These are phyloP conservation scores for Eptatretus burgeri DNA, from an alignment of 2,113 vertebrate genomes.

Conservation along the genomic window DNA sequence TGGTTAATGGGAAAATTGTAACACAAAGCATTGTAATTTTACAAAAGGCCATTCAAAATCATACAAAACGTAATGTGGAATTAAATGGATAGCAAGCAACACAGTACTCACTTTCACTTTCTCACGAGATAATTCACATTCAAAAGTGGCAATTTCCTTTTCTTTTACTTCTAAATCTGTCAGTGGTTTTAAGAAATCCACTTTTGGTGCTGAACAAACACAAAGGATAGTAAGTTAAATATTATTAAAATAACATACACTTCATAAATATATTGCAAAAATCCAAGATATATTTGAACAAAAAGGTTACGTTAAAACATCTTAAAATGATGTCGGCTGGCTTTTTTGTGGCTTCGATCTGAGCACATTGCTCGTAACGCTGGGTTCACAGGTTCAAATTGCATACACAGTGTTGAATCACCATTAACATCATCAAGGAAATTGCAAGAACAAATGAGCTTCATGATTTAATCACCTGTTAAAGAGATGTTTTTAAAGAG, in stretches of 20 bases:
- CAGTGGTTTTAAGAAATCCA: slow-evolving; percentile 69
- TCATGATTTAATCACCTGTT: no score
- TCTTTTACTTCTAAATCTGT: slow-evolving; percentile 69
- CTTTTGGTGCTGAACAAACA: slow-evolving; percentile 35
- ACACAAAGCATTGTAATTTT: neutral
- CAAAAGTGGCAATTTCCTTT: slow-evolving; percentile 65
- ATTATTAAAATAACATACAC: neutral
- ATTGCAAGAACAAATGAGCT: neutral
- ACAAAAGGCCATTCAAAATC: neutral
- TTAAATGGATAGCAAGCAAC: neutral
- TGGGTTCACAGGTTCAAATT: no score
- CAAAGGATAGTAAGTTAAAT: neutral
- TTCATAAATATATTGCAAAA: neutral
- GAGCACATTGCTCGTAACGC: no score
- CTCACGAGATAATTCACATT: slow-evolving; percentile 79
- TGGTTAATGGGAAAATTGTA: neutral
- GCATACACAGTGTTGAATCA: neutral
- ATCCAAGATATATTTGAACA: no score
- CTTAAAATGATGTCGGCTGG: no score
- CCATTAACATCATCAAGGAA: neutral
- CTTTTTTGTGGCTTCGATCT: no score
- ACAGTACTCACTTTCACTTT: slow-evolving; percentile 30
- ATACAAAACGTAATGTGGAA: slow-evolving; percentile 11
- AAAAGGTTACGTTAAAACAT: no score
- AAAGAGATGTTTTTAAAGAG: no score